These are phyloP conservation scores for Eumaeus atala DNA, from an alignment of 1,140 invertebrate genomes.

Conservation along the genomic window DNA sequence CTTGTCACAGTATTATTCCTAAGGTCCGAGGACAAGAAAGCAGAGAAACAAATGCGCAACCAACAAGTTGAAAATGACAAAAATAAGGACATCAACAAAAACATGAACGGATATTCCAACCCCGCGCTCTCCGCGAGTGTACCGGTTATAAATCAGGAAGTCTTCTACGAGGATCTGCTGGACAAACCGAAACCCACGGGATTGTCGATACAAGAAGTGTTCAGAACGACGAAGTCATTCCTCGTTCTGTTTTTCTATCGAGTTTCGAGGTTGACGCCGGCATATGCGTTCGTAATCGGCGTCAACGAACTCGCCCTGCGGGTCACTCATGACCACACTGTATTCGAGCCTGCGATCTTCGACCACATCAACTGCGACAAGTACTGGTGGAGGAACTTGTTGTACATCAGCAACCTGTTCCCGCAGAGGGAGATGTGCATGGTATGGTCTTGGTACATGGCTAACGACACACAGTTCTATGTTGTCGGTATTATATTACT, in stretches of 20 bases:
- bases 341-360: constrained; percentile 83
- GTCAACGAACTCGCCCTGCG: constrained; percentile 82
- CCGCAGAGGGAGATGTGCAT: constrained; percentile 88
- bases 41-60: constrained; percentile 30
- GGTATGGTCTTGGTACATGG: constrained; percentile 94
- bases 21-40: constrained; percentile 74
- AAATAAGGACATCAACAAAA: constrained; percentile 55
- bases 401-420: constrained; percentile 88
- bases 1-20: constrained; percentile 84
- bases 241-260: constrained; percentile 54
- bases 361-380: constrained; percentile 84
- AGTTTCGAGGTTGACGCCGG: constrained; percentile 82
- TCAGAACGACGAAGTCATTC: constrained; percentile 47
- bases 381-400: constrained; percentile 88
- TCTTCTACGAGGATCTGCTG: constrained; percentile 57
- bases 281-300: constrained; percentile 86
- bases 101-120: constrained; percentile 55
- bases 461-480: constrained; percentile 93
- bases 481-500: constrained; percentile 82
- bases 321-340: constrained; percentile 79
- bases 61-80: constrained; percentile 7
- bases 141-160: constrained; percentile 60
- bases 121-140: constrained; percentile 47
- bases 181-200: constrained; percentile 41
- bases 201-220: constrained; percentile 41